Base-by-base conservation (phyloP, 2,797 vertebrate genomes). In the Halcyon leucocephala region DNA sequence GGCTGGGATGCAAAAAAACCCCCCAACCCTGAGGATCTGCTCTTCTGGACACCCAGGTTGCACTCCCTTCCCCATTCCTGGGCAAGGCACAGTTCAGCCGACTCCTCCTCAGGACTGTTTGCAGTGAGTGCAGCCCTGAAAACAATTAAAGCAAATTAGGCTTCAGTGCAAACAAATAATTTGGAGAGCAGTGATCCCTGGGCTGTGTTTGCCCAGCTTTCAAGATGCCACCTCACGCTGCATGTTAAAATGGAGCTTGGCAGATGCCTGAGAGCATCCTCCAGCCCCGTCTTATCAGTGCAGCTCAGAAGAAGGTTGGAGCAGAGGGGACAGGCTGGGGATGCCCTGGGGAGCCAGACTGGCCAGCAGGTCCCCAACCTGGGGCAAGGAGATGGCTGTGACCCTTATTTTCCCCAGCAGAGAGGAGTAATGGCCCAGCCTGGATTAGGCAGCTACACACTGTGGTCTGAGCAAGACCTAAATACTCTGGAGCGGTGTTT, bases 51-150 rank as follows among this genome's bases (percentile, higher is more conserved):
- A 16, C 11, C 5, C 7, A 2, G 29, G 16, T 10, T 12, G 2
- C 26, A 21, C 16, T 66, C 20, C 49, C 24, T 39, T 39, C 39
- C 49, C 58, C 44, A 9, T 2, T 37, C 42, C 21, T 5, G 31
- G 25, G 15, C 26, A 6, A 28, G 41, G 66, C 46, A 3, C 25
- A 5, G 71, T 46, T 72, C 4, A 2, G 6, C 61, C 6, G 24
- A 3, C 33, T 24, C 11, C 0, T 21, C 62, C 67, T 6, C 16
- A 1, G 78, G 25, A 18, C 24, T 0, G 2, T n/a, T 11, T 14
- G 64, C 48, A 12, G 35, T 0, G 1, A 31, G 7, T 10, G 24
- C 52, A 31, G 57, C 82, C 62, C 62, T 14, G 19, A 7, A 48
- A 33, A 26, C 25, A 42, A 66, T 71, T 33, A 48, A 19, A 57